phyloP scores from a whole-genome alignment of 1,140 invertebrate genomes.

The Anagrus nilaparvatae region DNA sequence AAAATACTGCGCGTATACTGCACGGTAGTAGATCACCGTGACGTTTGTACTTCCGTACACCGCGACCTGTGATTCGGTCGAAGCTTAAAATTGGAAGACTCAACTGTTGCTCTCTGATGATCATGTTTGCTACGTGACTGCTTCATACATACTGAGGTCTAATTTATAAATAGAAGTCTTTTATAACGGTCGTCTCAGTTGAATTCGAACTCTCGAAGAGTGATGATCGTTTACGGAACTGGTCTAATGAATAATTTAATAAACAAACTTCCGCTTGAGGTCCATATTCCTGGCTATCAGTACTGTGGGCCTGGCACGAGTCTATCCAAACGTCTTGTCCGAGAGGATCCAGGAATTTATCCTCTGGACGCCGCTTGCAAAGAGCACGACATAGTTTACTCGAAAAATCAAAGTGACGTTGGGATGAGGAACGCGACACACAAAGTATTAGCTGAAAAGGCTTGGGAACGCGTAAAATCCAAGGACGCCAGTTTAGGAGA shows the following conservation, averaged over 20 bases:
- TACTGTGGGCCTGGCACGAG: conserved; percentile 31
- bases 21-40: conserved; percentile 17
- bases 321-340: conserved; percentile 23
- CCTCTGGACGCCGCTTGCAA: conserved; percentile 22
- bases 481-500: conserved; percentile 7
- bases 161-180: not conserved
- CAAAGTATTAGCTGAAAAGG: conserved; percentile 29
- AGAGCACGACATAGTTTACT: conserved; percentile 8
- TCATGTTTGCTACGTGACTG: not conserved
- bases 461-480: conserved; percentile 19
- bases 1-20: conserved; percentile 18
- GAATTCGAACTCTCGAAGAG: not conserved
- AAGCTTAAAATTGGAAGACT: conserved; percentile 9
- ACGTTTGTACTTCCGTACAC: not conserved
- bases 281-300: conserved; percentile 25
- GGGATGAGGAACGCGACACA: conserved; percentile 32
- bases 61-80: not conserved
- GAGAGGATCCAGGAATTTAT: conserved; percentile 24
- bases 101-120: conserved; percentile 17
- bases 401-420: conserved; percentile 22
- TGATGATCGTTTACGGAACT: conserved; percentile 7
- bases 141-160: no score
- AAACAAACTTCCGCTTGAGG: conserved; percentile 28
- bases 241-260: conserved; percentile 26
- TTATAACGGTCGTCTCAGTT: conserved; percentile 2